Conservation (phyloP, 2,797 vertebrate genomes). For the Sebastes taczanowskii region DNA sequence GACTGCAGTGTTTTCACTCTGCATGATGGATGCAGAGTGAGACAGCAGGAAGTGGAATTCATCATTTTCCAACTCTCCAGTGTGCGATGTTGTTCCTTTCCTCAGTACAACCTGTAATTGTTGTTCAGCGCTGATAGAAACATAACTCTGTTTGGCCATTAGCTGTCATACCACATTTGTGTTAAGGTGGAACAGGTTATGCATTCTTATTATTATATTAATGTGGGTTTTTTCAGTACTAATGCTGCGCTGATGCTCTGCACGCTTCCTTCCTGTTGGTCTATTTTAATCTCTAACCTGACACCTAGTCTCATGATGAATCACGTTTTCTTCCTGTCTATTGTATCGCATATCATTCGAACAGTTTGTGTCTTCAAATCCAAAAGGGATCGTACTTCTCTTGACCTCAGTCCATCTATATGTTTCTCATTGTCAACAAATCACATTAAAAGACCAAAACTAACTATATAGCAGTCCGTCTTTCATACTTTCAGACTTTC, state of each 20-base stretch:
- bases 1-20: conserved; percentile 6
- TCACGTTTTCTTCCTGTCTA: background rate
- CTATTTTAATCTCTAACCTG: background rate
- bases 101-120: background rate
- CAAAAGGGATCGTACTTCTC: background rate
- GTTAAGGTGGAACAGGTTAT: background rate
- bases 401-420: background rate
- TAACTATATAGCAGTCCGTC: background rate
- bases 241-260: background rate
- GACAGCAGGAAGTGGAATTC: conserved; percentile 16
- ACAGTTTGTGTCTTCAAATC: background rate
- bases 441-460: background rate
- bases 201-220: background rate
- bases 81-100: background rate
- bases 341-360: background rate
- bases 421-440: background rate
- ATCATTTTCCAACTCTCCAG: background rate
- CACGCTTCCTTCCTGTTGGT: background rate
- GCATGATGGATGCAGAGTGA: conserved; percentile 13
- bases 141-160: background rate
- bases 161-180: background rate
- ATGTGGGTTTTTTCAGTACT: background rate
- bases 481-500: background rate
- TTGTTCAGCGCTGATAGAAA: background rate
- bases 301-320: background rate